These are phyloP conservation scores for Cavia aperea DNA, from an alignment of 2,113 vertebrate species.

Conservation along the genomic window DNA sequence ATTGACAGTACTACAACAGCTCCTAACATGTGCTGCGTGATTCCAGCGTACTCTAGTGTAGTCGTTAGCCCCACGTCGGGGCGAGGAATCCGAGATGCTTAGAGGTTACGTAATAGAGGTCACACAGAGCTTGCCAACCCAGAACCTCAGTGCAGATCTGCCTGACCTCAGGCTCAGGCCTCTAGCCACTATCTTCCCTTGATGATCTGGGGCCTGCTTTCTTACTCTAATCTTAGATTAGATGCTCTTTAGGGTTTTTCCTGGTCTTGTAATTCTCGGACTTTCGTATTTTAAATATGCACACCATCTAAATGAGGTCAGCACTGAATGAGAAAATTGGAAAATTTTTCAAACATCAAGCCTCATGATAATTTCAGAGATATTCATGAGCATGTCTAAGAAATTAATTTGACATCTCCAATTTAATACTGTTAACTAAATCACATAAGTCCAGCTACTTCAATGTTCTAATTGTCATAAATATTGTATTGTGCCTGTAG, in stretches of 20 bases:
- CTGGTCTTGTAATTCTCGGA: constrained; percentile 10
- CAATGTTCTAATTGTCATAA: constrained; percentile 28
- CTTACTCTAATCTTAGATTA: neutral
- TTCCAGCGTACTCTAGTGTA: neutral
- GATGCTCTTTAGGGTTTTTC: neutral
- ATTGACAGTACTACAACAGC: neutral
- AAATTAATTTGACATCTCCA: constrained; percentile 51
- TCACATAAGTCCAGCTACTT: constrained; percentile 46
- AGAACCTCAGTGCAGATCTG: neutral
- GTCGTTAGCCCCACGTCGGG: neutral
- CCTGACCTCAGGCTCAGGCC: neutral
- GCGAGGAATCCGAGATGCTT: neutral
- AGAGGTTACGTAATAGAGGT: neutral
- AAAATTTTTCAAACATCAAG: constrained; percentile 30
- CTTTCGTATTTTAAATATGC: constrained; percentile 14
- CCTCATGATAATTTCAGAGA: constrained; percentile 43
- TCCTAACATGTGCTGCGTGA: neutral
- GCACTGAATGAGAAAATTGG: constrained; percentile 7
- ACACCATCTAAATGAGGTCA: neutral
- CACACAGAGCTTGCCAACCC: neutral
- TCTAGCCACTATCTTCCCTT: neutral
- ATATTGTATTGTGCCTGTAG: constrained; percentile 8
- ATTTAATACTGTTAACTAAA: constrained; percentile 41
- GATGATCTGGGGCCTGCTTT: neutral
- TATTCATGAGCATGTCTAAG: constrained; percentile 45